Evolutionary conservation across 2,888 invertebrate species (phyloP).

Genomic region (Synergus laeviventris): DNA sequence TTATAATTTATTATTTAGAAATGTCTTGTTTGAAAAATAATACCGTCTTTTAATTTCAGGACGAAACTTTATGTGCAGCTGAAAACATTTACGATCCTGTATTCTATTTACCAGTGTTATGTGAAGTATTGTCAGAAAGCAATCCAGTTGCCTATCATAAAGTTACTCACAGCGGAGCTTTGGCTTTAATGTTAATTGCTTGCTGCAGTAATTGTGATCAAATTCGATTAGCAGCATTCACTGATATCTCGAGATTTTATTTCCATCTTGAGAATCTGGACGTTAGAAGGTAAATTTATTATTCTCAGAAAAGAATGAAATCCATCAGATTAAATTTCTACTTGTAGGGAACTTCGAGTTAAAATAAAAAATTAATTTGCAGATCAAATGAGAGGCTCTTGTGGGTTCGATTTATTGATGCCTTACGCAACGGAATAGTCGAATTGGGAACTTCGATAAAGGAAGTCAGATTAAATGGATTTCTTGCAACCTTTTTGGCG

Average conservation of each 20-base stretch:
- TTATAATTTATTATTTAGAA: too few relatives aligned
- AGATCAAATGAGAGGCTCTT: constrained; percentile 82
- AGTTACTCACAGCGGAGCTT: constrained; percentile 83
- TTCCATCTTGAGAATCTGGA: constrained; percentile 80
- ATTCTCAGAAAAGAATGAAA: constrained; percentile 6
- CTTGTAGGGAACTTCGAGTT: not conserved
- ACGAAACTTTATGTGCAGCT: constrained; percentile 55
- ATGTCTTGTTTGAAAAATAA: not conserved
- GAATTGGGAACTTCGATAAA: constrained; percentile 55
- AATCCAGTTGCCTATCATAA: constrained; percentile 84
- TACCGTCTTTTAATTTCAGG: constrained; percentile 52
- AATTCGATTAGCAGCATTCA: constrained; percentile 85
- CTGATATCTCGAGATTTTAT: constrained; percentile 85
- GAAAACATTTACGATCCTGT: constrained; percentile 86
- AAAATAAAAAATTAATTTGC: constrained; percentile 28
- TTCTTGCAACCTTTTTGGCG: constrained; percentile 84
- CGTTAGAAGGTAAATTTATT: constrained; percentile 79
- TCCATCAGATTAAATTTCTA: constrained; percentile 18
- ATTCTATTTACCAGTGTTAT: constrained; percentile 88
- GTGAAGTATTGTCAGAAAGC: constrained; percentile 85
- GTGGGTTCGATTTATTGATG: constrained; percentile 83
- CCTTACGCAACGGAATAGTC: constrained; percentile 81
- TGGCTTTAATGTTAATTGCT: constrained; percentile 84
- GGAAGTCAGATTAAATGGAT: constrained; percentile 77
- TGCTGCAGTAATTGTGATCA: constrained; percentile 83